A percentile compares a stretch with the other conserved stretches of the same genome.
phyloP scores from a whole-genome alignment of 1,140 invertebrate genomes.

The Habropoda laboriosa region DNA sequence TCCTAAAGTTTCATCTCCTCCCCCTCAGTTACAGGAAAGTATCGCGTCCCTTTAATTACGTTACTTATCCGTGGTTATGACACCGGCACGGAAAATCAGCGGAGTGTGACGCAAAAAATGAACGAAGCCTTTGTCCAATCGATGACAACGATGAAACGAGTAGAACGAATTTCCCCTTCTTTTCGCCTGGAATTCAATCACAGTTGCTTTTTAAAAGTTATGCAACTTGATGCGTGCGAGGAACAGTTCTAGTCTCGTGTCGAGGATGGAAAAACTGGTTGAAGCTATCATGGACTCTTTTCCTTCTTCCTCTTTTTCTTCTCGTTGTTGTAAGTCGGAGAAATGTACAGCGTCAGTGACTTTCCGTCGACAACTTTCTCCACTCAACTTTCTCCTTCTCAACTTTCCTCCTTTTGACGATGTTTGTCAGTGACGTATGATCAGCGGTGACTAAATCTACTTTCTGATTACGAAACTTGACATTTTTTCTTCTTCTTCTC shows the following conservation, averaged over 20 bases:
- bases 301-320: neutral
- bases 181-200: neutral
- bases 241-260: neutral
- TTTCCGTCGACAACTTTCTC: slow-evolving; percentile 12
- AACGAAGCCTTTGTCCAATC: slow-evolving; percentile 2
- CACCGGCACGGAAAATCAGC: neutral
- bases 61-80: slow-evolving; percentile 23
- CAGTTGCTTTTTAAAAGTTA: slow-evolving; percentile 21
- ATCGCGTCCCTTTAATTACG: slow-evolving; percentile 36
- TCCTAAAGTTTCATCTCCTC: neutral
- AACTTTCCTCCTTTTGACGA: neutral
- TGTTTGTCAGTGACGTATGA: neutral
- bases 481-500: no score
- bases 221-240: neutral
- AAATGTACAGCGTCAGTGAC: neutral
- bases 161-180: neutral
- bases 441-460: no score
- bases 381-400: no score
- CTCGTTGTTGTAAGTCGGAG: neutral
- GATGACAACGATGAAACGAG: slow-evolving; percentile 18
- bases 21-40: no score
- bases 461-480: no score
- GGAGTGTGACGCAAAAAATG: neutral
- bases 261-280: slow-evolving; percentile 11
- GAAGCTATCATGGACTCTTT: neutral